Conservation (phyloP, 1,140 invertebrate genomes). For the Conopomorpha cramerella region DNA sequence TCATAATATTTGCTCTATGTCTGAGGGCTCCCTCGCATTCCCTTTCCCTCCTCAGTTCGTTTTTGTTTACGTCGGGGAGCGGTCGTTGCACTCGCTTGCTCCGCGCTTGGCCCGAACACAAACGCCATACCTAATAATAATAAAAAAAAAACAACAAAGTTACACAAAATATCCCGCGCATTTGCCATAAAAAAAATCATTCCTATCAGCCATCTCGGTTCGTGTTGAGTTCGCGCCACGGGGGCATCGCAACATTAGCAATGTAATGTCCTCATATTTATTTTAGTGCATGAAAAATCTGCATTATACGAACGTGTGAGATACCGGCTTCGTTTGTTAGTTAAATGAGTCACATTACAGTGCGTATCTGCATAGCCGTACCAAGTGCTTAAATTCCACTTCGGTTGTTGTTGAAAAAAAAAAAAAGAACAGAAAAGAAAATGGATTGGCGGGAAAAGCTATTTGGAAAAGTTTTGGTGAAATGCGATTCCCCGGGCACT, state of each 20-base stretch:
- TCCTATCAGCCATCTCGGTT: background rate
- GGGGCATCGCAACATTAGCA: no score
- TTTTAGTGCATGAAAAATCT: background rate
- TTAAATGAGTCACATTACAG: no score
- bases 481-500: constrained; percentile 47
- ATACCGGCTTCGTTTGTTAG: no score
- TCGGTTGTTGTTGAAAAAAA: background rate
- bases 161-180: no score
- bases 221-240: no score
- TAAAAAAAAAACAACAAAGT: no score
- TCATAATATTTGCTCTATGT: constrained; percentile 25
- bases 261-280: background rate
- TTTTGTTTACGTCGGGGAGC: constrained; percentile 39
- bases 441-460: constrained; percentile 60
- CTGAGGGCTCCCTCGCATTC: constrained; percentile 31
- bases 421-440: constrained; percentile 6
- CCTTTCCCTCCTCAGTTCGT: constrained; percentile 26
- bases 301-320: no score
- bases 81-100: constrained; percentile 22
- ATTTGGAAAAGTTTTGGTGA: constrained; percentile 56
- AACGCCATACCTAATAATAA: no score
- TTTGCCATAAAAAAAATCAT: constrained; percentile 6
- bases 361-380: background rate
- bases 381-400: background rate
- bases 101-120: no score